phyloP scores from a whole-genome alignment of 2,113 vertebrate species.

The Patagioenas fasciata region DNA sequence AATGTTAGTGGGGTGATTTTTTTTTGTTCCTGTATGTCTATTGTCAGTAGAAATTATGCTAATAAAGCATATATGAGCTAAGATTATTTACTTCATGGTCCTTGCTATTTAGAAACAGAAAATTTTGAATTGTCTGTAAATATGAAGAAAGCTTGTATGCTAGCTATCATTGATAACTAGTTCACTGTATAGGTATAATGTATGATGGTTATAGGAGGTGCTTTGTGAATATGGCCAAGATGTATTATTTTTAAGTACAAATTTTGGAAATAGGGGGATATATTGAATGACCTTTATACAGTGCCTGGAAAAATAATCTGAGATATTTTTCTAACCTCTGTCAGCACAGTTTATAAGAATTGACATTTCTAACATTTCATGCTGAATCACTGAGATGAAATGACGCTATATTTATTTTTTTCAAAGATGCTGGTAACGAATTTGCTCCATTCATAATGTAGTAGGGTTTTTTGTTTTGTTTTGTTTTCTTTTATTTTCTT shows the following conservation, averaged over 20 bases:
- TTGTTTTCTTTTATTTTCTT: too few species aligned
- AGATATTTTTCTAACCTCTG: background rate
- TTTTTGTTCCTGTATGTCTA: background rate
- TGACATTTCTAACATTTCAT: background rate
- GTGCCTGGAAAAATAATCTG: background rate
- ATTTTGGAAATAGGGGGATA: background rate
- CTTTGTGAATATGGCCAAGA: background rate
- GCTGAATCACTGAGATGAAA: background rate
- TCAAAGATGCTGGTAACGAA: background rate
- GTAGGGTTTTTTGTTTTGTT: background rate
- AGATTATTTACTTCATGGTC: background rate
- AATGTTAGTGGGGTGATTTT: background rate
- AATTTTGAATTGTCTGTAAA: background rate
- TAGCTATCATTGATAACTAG: background rate
- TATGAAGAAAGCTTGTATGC: background rate
- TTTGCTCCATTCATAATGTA: background rate
- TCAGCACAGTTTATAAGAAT: background rate
- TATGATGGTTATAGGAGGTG: background rate
- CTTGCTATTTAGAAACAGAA: background rate
- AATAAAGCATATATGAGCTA: background rate
- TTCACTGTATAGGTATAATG: background rate
- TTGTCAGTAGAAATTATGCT: background rate
- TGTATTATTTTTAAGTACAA: background rate
- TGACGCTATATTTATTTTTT: background rate
- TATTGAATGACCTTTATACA: background rate